A percentile compares a stretch with the other conserved stretches of the same genome.
These are phyloP conservation scores for Paramisgurnus dabryanus DNA, from an alignment of 2,113 vertebrate species.

Conservation along the genomic window DNA sequence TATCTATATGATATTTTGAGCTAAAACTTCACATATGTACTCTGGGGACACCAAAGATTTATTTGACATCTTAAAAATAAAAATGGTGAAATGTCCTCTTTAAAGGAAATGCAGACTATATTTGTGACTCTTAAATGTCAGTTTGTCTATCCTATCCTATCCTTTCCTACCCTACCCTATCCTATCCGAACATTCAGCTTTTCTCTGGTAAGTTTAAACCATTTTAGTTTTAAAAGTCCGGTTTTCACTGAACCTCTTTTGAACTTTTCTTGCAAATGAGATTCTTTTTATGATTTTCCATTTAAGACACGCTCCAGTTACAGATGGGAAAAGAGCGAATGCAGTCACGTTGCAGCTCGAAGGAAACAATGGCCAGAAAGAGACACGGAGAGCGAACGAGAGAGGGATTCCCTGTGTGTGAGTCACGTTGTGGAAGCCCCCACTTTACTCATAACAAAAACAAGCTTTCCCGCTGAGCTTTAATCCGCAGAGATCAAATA, in stretches of 20 bases:
- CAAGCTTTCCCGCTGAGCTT: slow-evolving; percentile 20
- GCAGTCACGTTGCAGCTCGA: slow-evolving; percentile 45
- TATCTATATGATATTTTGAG: too few species aligned
- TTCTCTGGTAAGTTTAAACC: background rate
- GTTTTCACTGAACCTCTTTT: background rate
- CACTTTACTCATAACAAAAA: slow-evolving; percentile 43
- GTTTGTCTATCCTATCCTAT: background rate
- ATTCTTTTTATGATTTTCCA: slow-evolving; percentile 12
- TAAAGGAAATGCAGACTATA: too few species aligned
- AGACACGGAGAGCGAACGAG: background rate
- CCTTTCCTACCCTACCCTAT: background rate
- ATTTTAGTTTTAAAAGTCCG: background rate
- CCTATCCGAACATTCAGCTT: background rate
- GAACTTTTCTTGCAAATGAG: background rate
- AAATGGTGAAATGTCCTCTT: too few species aligned
- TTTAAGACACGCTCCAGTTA: slow-evolving; percentile 22
- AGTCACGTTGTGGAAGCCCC: slow-evolving; percentile 49
- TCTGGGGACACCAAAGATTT: too few species aligned
- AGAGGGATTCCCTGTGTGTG: slow-evolving; percentile 47
- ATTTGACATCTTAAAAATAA: too few species aligned
- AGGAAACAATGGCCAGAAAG: slow-evolving; percentile 25
- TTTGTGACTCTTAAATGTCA: too few species aligned
- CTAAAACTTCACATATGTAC: too few species aligned
- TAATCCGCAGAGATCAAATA: slow-evolving; percentile 6
- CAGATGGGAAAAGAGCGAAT: slow-evolving; percentile 40